Evolutionary conservation across 1,140 invertebrate genomes (phyloP).

Genomic region (Trissolcus basalis): DNA sequence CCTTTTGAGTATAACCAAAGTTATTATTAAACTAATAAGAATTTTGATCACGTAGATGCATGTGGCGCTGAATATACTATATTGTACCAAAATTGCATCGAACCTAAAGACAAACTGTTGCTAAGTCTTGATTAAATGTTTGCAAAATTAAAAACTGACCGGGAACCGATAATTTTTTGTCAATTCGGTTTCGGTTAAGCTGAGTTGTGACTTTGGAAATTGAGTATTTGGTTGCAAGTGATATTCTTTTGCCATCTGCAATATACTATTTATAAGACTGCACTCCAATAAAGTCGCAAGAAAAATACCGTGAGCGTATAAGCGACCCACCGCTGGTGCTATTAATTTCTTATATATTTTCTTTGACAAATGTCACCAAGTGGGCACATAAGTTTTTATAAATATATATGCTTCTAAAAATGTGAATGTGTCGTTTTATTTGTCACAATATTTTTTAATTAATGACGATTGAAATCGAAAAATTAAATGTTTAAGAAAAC

Average conservation of each 20-base stretch:
- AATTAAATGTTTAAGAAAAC: no score
- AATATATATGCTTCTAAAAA: conserved; percentile 22
- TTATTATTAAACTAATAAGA: conserved; percentile 69
- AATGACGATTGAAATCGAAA: background rate
- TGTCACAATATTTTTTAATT: background rate
- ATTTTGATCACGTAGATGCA: conserved; percentile 67
- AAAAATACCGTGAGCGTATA: conserved; percentile 75
- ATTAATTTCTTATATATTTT: conserved; percentile 44
- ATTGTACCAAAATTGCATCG: conserved; percentile 31
- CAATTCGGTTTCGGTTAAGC: no score
- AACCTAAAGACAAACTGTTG: background rate
- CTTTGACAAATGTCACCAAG: conserved; percentile 42
- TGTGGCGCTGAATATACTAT: conserved; percentile 52
- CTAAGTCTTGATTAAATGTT: background rate
- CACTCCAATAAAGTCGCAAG: conserved; percentile 65
- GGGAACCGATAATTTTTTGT: no score
- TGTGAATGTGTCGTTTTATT: background rate
- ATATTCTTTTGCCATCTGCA: conserved; percentile 39
- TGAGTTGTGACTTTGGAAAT: background rate
- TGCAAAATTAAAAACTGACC: background rate
- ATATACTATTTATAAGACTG: conserved; percentile 66
- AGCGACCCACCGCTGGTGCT: conserved; percentile 50
- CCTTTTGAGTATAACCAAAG: conserved; percentile 62
- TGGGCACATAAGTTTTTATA: conserved; percentile 31
- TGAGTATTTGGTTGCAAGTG: background rate